Evolutionary conservation across 2,113 vertebrate species (phyloP).

Genomic region (Oxygymnocypris stewartii): DNA sequence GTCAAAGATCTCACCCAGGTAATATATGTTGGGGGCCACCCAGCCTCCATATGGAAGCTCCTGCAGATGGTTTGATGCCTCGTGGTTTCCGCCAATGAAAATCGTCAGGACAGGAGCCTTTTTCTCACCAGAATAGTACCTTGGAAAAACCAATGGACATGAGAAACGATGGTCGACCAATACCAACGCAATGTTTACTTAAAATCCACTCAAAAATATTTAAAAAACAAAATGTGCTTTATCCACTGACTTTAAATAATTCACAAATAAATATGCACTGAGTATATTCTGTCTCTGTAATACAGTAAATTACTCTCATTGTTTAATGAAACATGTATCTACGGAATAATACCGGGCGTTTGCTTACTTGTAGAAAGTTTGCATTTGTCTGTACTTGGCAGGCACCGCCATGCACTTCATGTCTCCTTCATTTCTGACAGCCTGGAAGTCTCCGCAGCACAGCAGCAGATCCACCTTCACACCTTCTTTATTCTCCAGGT

Average conservation of each 20-base stretch:
- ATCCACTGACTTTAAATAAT: background rate
- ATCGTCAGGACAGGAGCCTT: conserved; percentile 90
- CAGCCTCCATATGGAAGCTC: conserved; percentile 96
- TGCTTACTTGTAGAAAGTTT: conserved; percentile 92
- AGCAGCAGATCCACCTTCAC: conserved; percentile 83
- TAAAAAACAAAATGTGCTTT: background rate
- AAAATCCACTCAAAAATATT: background rate
- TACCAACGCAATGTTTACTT: background rate
- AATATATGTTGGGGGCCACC: conserved; percentile 98
- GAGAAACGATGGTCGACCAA: background rate
- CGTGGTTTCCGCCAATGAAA: conserved; percentile 97
- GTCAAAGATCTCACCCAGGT: conserved; percentile 79
- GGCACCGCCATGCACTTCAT: conserved; percentile 95
- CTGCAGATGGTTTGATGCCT: conserved; percentile 94
- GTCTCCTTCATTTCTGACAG: conserved; percentile 93
- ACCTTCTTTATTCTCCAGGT: conserved; percentile 82
- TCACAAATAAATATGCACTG: background rate
- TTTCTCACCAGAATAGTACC: conserved; percentile 97
- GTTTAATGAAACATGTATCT: background rate
- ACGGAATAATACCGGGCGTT: background rate
- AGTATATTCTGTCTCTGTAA: background rate
- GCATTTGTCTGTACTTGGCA: conserved; percentile 91
- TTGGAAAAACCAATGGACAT: conserved; percentile 57
- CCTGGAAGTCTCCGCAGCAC: conserved; percentile 95
- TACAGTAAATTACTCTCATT: background rate